Conservation (phyloP, 2,888 invertebrate genomes). For the Torymus tubicola region DNA sequence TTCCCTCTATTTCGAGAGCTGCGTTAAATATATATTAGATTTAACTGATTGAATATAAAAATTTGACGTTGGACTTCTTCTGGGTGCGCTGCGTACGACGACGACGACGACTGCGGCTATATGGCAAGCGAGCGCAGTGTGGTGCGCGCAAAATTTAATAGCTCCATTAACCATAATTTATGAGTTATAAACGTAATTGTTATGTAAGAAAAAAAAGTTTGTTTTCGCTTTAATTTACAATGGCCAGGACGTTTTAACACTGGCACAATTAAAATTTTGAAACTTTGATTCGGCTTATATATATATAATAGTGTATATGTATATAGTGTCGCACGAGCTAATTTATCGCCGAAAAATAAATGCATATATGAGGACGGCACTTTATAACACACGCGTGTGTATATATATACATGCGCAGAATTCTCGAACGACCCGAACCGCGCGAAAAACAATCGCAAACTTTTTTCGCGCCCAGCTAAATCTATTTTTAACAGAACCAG, state of each 20-base stretch:
- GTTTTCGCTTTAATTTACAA: slow-evolving; percentile 15
- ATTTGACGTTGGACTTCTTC: slow-evolving; percentile 20
- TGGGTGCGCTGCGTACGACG: background rate
- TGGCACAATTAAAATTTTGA: background rate
- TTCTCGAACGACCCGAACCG: too few species aligned
- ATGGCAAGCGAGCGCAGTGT: background rate
- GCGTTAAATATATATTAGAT: slow-evolving; percentile 14
- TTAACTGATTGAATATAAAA: slow-evolving; percentile 43
- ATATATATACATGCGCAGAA: too few species aligned
- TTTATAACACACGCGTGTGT: too few species aligned
- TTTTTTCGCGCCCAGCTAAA: background rate
- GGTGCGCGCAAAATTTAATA: slow-evolving; percentile 27
- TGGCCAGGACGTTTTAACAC: background rate
- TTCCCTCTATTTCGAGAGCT: too few species aligned
- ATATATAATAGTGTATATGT: too few species aligned
- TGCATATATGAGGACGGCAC: background rate
- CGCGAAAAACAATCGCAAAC: too few species aligned
- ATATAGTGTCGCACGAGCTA: background rate
- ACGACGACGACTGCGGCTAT: too few species aligned
- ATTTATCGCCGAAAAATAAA: slow-evolving; percentile 7
- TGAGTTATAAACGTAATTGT: slow-evolving; percentile 48
- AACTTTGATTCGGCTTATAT: too few species aligned
- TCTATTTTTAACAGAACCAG: slow-evolving; percentile 3
- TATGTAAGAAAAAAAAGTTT: slow-evolving; percentile 19
- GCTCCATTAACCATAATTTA: slow-evolving; percentile 39